A percentile compares a stretch with the other conserved stretches of the same genome.
phyloP scores from a whole-genome alignment of 2,797 vertebrate genomes.

The Neostethus bicornis region DNA sequence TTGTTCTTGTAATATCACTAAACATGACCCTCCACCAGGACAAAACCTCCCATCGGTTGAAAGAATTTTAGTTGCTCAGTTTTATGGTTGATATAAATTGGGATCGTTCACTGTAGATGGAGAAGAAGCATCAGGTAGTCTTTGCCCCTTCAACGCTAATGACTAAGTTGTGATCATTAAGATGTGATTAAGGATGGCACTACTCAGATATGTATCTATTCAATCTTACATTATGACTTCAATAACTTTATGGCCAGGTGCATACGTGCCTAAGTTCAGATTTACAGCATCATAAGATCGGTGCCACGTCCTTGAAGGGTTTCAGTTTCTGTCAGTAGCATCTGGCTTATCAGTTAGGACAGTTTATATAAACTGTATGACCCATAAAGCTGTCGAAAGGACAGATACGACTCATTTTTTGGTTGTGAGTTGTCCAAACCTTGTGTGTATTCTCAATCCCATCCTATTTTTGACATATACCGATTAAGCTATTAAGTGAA shows the following conservation, averaged over 20 bases:
- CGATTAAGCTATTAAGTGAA: background rate
- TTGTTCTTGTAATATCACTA: slow-evolving; percentile 1
- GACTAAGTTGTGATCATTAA: slow-evolving; percentile 9
- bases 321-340: background rate
- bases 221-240: background rate
- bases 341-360: background rate
- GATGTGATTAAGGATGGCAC: slow-evolving; percentile 2
- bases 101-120: background rate
- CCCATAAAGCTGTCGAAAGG: background rate
- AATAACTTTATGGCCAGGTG: background rate
- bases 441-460: slow-evolving; percentile 10
- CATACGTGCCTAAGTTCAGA: background rate
- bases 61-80: background rate
- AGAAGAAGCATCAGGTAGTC: background rate
- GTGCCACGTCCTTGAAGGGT: background rate
- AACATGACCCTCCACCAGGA: background rate
- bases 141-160: background rate
- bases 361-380: slow-evolving; percentile 5
- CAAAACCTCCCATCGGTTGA: background rate
- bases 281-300: background rate
- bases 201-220: background rate
- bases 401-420: slow-evolving; percentile 36
- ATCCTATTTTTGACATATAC: slow-evolving; percentile 1
- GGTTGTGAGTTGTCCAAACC: slow-evolving; percentile 13
- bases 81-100: slow-evolving; percentile 9